Evolutionary conservation across 92 coral and sea anemone species (phyloP), one percentile per base, ranked within the genome.

Genomic region (Pocillopora meandrina): DNA sequence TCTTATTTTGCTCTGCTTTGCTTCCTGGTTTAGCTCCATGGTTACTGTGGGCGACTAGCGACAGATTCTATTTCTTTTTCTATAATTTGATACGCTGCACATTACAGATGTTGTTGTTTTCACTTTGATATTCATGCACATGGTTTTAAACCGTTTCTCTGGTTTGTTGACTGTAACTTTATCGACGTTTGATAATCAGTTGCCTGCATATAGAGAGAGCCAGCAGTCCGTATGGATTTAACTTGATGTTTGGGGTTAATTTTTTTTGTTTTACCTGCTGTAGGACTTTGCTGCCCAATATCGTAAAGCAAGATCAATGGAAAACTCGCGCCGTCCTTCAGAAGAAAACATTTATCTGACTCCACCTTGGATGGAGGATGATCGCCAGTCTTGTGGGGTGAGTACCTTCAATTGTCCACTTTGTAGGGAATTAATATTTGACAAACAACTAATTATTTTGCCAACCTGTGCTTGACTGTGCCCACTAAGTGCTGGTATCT

Each of bases 291-390:
- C 99, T 15, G 93, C 88, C 21, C 90, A 90, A 65, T 92, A 87
- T 87, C 89, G 95, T 75, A 94, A 93, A 81, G 85, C 88, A 18
- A 89, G 95, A 33, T 91, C 98, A 21, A 88, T 90, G 69, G 99
- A 97, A 75, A 92, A 94, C 84, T 95, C 98, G 7, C 92, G 99
- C 31, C 91, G 99, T 9, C 99, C 99, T 12, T 97, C 99, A 34
- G 93, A 92, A 5, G 99, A 97, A 65, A 93, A 97, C 59, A 95
- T 97, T 75, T 95, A 93, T 73, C 91, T 97, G 75, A 97, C 99
- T 34, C 99, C 99, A 18, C 99, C 99, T 55, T 97, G 99, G 99
- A 91, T 94, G 89, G 99, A 97, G 57, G 98, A 93, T n/a, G 99
- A 94, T 19, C 89, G 91, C 35, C 93, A 93, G 19, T 94, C 99